A percentile compares a stretch with the other conserved stretches of the same genome.
These are phyloP conservation scores for Virgularia gustaviana DNA, from an alignment of 92 coral and sea anemone species.

Conservation along the genomic window DNA sequence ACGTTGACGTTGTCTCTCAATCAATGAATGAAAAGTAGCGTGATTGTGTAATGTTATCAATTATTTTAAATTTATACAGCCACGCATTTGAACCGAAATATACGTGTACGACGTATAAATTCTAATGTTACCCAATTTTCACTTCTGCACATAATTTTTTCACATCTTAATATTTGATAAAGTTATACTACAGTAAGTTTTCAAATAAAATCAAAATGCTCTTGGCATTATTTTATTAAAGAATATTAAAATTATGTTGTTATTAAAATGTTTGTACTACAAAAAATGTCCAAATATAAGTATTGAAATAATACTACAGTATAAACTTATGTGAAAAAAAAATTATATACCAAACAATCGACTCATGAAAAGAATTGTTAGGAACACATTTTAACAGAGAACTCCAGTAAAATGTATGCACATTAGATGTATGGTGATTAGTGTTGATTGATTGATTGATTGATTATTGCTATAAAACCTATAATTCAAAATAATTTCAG, in stretches of 20 bases:
- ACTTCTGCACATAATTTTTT: neutral
- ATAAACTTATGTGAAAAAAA: neutral
- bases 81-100: neutral
- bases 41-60: no score
- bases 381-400: no score
- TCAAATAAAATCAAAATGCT: neutral
- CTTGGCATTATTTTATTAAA: neutral
- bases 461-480: no score
- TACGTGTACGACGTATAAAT: neutral
- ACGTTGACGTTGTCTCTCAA: no score
- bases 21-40: no score
- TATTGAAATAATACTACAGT: neutral
- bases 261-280: neutral
- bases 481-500: no score
- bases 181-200: neutral
- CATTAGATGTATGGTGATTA: no score
- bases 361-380: no score
- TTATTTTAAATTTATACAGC: neutral
- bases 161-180: neutral
- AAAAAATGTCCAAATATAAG: neutral
- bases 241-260: neutral
- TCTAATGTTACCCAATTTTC: neutral
- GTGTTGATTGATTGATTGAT: no score
- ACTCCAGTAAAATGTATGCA: no score
- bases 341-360: no score